Evolutionary conservation across 1,140 invertebrate species (phyloP).

Genomic region (Lasioglossum albipes): DNA sequence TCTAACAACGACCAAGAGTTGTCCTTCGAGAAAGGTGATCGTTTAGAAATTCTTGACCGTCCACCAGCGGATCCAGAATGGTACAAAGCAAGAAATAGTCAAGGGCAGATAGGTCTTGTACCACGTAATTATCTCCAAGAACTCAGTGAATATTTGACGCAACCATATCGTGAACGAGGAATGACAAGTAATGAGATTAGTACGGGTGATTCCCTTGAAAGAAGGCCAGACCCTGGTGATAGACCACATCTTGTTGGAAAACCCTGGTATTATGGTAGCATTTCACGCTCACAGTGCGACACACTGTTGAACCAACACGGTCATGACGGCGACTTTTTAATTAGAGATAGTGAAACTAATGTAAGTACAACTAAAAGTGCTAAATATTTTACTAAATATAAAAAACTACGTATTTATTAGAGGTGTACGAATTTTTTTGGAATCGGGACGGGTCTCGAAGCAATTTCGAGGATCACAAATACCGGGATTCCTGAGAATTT

Average conservation of each 20-base stretch:
- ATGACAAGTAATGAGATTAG: slow-evolving; percentile 79
- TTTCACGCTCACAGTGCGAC: slow-evolving; percentile 97
- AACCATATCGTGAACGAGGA: slow-evolving; percentile 86
- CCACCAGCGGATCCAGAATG: slow-evolving; percentile 98
- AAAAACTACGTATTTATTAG: too few species aligned
- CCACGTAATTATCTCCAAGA: slow-evolving; percentile 98
- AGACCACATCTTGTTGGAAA: slow-evolving; percentile 88
- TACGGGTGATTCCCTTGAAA: slow-evolving; percentile 77
- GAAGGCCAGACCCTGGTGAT: slow-evolving; percentile 80
- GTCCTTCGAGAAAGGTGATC: slow-evolving; percentile 97
- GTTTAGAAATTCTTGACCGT: slow-evolving; percentile 96
- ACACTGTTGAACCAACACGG: slow-evolving; percentile 95
- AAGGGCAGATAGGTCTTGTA: slow-evolving; percentile 95
- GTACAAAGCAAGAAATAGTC: slow-evolving; percentile 96
- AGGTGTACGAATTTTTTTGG: too few species aligned
- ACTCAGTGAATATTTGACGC: slow-evolving; percentile 91
- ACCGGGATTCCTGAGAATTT: too few species aligned
- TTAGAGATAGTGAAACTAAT: slow-evolving; percentile 99
- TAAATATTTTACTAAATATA: background rate
- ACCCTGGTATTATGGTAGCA: slow-evolving; percentile 98
- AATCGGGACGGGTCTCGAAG: too few species aligned
- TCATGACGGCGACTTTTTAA: slow-evolving; percentile 98
- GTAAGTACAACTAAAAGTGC: slow-evolving; percentile 83
- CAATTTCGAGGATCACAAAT: too few species aligned
- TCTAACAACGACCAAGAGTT: slow-evolving; percentile 98